Conservation (phyloP, 2,797 vertebrate species). For the Agapornis canus region DNA sequence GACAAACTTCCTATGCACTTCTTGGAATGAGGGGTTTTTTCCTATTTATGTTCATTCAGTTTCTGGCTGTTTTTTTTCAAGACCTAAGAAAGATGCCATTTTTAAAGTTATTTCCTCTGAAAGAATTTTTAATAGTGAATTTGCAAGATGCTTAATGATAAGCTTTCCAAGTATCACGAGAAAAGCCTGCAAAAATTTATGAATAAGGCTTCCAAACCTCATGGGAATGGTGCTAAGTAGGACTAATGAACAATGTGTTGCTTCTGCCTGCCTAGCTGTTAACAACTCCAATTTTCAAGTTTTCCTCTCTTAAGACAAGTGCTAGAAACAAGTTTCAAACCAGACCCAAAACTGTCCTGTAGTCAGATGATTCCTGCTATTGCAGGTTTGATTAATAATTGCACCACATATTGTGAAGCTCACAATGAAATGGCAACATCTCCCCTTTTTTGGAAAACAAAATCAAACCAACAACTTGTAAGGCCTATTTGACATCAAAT, state of each 20-base stretch:
- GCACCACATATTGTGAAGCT: neutral
- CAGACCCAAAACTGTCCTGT: neutral
- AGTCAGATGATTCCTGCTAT: neutral
- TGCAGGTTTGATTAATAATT: neutral
- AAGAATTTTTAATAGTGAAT: slow-evolving; percentile 3
- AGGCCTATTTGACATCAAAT: neutral
- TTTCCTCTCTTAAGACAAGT: slow-evolving; percentile 24
- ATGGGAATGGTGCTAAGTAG: neutral
- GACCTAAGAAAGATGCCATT: neutral
- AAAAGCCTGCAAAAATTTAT: slow-evolving; percentile 1
- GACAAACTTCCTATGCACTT: neutral
- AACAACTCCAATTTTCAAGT: neutral
- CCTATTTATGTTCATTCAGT: neutral
- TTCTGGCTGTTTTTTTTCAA: neutral
- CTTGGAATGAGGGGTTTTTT: neutral
- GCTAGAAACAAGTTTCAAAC: neutral
- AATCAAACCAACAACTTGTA: neutral
- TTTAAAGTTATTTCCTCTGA: neutral
- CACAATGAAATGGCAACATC: neutral
- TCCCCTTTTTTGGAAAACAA: neutral
- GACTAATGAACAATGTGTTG: slow-evolving; percentile 7
- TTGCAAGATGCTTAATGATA: slow-evolving; percentile 5
- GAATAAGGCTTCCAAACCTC: slow-evolving; percentile 2
- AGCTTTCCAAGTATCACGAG: neutral
- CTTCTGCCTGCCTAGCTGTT: slow-evolving; percentile 14